Conservation (phyloP, 1,140 invertebrate genomes). For the Helicoverpa zea region DNA sequence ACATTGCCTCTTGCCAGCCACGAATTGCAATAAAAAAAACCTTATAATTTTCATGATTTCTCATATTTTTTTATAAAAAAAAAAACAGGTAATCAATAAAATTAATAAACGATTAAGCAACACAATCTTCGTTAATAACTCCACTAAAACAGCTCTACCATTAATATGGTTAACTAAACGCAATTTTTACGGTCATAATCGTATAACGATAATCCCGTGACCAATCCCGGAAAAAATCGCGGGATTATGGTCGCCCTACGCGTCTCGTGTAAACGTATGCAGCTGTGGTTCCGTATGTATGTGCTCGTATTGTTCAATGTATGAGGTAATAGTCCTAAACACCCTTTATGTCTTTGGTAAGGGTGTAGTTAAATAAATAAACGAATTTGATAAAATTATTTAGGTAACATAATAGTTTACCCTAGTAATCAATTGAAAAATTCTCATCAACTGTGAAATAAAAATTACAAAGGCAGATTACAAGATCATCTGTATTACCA, state of each 20-base stretch:
- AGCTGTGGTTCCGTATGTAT: neutral
- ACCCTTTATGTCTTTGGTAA: no score
- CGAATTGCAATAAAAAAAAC: no score
- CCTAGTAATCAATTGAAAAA: no score
- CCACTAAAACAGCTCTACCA: neutral
- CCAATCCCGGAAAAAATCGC: conserved; percentile 23
- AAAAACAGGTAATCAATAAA: neutral
- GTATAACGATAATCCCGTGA: conserved; percentile 37
- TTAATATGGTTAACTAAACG: conserved; percentile 33
- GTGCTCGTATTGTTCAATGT: neutral
- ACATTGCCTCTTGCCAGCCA: no score
- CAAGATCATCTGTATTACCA: no score
- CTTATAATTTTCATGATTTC: no score
- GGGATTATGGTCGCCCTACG: conserved; percentile 53
- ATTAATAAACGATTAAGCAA: neutral
- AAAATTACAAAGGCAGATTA: no score
- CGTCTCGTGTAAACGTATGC: conserved; percentile 30
- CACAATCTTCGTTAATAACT: neutral
- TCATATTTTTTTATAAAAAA: no score
- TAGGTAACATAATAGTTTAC: no score
- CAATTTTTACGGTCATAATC: conserved; percentile 46
- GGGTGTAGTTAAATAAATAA: no score
- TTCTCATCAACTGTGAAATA: no score
- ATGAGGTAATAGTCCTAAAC: neutral
- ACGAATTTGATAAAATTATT: no score